Base-by-base conservation (phyloP, 2,888 invertebrate genomes). In the Drosophila nr. perissopoda region DNA sequence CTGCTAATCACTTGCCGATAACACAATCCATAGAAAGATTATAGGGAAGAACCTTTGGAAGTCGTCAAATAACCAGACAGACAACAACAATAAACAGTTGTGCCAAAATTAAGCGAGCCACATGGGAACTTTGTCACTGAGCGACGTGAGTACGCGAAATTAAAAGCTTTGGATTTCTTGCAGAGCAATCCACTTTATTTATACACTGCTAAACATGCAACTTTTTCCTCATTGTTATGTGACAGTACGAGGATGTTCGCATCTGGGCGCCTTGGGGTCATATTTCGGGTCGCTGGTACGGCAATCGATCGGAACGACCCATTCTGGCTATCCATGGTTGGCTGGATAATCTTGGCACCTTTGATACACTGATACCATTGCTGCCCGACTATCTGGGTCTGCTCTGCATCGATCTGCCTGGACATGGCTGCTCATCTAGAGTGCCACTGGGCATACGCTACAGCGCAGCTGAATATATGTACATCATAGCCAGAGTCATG, bases 321-420 rank as follows among this genome's bases (percentile, higher is more conserved):
- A 94, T 96, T 40, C 88, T 97, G 52, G 95, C 95, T 0, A 82
- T 96, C 0, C 97, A 97, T 88, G 97, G 96, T 0, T 96, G 96
- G 96, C 95, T 95, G 92, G 96, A 97, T 92, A 97, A 96, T 89
- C 95, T 96, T 31, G 95, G 95, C 31, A 94, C 95, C 0, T 97
- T 96, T 94, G 96, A 96, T 88, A 94, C 94, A 0, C 89, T 97
- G 53, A 94, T 95, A 33, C 95, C 96, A 0, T 90, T 95, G 64
- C 90, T 97, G 52, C 93, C 94, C 18, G 86, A 93, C 42, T 90
- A 94, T 45, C 76, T 93, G 2, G 93, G 94, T 6, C 92, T 94
- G 49, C 90, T 96, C 11, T 95, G 96, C 0, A 92, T 96, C 18
- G 96, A 96, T 91, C 92, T 95, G 13, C 95, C 96, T 4, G 96